phyloP scores from a whole-genome alignment of 2,888 invertebrate species.

The Tetanocera ferruginea region DNA sequence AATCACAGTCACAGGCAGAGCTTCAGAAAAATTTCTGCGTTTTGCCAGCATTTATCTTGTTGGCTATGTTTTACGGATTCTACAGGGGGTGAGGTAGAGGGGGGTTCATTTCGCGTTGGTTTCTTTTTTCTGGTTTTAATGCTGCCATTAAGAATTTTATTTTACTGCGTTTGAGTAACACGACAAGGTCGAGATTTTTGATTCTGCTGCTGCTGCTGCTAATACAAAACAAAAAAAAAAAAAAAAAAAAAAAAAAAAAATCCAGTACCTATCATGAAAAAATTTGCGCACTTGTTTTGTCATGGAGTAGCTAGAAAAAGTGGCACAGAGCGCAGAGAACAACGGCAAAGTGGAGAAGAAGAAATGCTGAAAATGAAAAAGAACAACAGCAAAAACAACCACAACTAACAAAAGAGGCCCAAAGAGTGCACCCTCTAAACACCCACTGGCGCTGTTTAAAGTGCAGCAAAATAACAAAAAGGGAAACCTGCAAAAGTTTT shows the following conservation, averaged over 20 bases:
- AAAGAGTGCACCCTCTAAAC: background rate
- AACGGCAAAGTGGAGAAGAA: background rate
- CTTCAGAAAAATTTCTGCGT: no score
- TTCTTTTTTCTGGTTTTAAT: background rate
- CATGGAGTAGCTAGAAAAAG: background rate
- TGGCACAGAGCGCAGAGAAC: background rate
- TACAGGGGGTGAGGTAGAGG: no score
- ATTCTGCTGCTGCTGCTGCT: background rate
- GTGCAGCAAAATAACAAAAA: background rate
- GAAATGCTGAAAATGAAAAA: background rate
- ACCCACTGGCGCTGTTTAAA: no score
- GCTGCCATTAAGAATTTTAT: background rate
- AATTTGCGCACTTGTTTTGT: constrained; percentile 8
- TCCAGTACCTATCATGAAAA: background rate
- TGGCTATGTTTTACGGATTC: background rate
- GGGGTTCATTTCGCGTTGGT: background rate
- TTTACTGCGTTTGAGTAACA: constrained; percentile 9
- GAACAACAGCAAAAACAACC: no score
- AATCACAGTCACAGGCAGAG: no score
- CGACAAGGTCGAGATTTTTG: constrained; percentile 23
- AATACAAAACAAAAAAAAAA: no score
- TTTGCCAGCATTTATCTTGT: background rate
- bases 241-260: background rate
- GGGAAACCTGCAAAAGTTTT: background rate
- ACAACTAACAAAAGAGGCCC: background rate